phyloP scores from a whole-genome alignment of 2,888 invertebrate genomes.

The Macrosoma leucophasiata region DNA sequence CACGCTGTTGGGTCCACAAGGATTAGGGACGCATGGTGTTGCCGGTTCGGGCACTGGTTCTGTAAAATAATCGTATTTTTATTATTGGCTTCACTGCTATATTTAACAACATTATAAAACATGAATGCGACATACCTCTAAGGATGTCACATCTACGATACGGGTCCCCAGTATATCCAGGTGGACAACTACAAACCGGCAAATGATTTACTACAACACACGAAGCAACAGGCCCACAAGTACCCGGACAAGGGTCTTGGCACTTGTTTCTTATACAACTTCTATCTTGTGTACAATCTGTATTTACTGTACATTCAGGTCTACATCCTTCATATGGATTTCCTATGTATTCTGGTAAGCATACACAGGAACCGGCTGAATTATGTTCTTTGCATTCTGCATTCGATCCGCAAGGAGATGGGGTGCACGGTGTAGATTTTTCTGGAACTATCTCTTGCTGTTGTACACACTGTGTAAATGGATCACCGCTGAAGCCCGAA shows the following conservation, averaged over 20 bases:
- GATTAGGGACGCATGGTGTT: slow-evolving; percentile 81
- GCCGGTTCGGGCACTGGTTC: slow-evolving; percentile 48
- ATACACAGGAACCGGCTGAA: slow-evolving; percentile 79
- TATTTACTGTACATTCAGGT: slow-evolving; percentile 83
- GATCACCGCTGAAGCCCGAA: slow-evolving; percentile 79
- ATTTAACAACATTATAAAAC: neutral
- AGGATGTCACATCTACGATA: slow-evolving; percentile 76
- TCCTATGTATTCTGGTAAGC: slow-evolving; percentile 82
- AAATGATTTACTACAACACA: slow-evolving; percentile 84
- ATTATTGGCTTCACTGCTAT: neutral
- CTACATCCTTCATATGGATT: slow-evolving; percentile 87
- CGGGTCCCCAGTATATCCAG: slow-evolving; percentile 84
- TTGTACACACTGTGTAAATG: slow-evolving; percentile 77
- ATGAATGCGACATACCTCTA: slow-evolving; percentile 36
- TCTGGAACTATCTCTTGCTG: slow-evolving; percentile 58
- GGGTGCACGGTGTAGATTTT: slow-evolving; percentile 72
- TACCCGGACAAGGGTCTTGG: slow-evolving; percentile 85
- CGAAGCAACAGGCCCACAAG: slow-evolving; percentile 82
- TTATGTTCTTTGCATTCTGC: slow-evolving; percentile 78
- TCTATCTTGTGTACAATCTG: slow-evolving; percentile 81
- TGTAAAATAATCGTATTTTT: slow-evolving; percentile 30
- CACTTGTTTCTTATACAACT: slow-evolving; percentile 85
- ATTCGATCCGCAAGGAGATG: slow-evolving; percentile 79
- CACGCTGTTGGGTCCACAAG: slow-evolving; percentile 85
- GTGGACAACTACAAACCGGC: slow-evolving; percentile 79